Conservation (phyloP, 2,888 invertebrate genomes). For the Capitulum mitella region DNA sequence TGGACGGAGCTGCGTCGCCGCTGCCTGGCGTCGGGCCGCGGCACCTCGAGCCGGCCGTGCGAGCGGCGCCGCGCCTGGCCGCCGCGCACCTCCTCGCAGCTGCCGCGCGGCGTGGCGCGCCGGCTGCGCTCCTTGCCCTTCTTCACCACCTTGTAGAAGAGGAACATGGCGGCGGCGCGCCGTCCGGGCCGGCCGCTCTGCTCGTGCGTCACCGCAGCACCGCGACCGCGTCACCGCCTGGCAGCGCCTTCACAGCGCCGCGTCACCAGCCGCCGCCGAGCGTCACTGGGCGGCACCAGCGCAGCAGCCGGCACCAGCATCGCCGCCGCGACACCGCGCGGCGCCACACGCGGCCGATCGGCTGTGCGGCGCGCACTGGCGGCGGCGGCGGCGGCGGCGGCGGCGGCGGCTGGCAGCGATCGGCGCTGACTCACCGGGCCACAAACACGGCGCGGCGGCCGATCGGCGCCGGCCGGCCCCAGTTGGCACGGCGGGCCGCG, state of each 20-base stretch:
- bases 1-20: background rate
- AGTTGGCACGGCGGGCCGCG: constrained; percentile 5
- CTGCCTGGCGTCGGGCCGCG: background rate
- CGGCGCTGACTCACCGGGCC: background rate
- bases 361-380: no score
- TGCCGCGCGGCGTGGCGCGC: background rate
- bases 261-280: no score
- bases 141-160: constrained; percentile 20
- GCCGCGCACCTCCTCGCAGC: background rate
- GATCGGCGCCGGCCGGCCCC: background rate
- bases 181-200: no score
- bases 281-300: no score
- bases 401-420: background rate
- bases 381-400: no score
- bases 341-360: background rate
- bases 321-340: background rate
- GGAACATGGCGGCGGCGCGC: constrained; percentile 3
- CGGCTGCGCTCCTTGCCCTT: background rate
- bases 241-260: no score
- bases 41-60: background rate
- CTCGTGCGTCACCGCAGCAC: no score
- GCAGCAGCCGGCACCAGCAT: no score
- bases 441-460: background rate
- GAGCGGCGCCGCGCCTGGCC: background rate
- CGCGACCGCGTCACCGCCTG: no score